Evolutionary conservation across 2,797 vertebrate genomes (phyloP).

Genomic region (Melopsittacus undulatus): DNA sequence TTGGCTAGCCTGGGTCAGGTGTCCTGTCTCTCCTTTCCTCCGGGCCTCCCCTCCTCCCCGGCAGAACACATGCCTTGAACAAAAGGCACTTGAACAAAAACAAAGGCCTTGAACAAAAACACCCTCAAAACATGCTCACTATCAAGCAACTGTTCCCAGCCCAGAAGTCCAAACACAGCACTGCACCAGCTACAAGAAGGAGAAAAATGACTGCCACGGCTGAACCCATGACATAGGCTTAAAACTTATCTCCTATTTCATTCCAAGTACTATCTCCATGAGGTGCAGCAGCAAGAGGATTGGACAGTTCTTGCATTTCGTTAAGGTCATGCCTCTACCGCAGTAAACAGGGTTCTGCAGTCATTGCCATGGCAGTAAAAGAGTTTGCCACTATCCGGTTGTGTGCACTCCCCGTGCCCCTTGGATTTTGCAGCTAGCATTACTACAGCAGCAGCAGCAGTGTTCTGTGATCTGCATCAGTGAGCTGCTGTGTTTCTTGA

Average conservation of each 20-base stretch:
- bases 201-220: too few relatives aligned
- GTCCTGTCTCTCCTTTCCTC: too few relatives aligned
- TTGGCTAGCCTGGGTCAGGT: too few relatives aligned
- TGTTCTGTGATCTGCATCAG: background rate
- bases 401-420: accelerated
- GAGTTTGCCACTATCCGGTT: background rate
- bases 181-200: too few relatives aligned
- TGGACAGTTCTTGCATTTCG: background rate
- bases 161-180: too few relatives aligned
- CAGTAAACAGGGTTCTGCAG: background rate
- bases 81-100: too few relatives aligned
- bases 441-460: background rate
- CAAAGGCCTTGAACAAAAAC: too few relatives aligned
- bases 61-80: too few relatives aligned
- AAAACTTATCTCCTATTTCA: background rate
- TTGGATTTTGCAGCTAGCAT: background rate
- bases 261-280: background rate
- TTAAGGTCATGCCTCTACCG: background rate
- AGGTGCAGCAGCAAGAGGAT: background rate
- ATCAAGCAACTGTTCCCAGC: too few relatives aligned
- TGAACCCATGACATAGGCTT: too few relatives aligned
- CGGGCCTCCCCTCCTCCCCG: too few relatives aligned
- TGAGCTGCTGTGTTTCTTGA: background rate
- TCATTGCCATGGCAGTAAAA: accelerated
- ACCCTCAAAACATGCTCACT: too few relatives aligned